Base-by-base conservation (phyloP, 2,113 vertebrate genomes). In the Orycteropus afer region DNA sequence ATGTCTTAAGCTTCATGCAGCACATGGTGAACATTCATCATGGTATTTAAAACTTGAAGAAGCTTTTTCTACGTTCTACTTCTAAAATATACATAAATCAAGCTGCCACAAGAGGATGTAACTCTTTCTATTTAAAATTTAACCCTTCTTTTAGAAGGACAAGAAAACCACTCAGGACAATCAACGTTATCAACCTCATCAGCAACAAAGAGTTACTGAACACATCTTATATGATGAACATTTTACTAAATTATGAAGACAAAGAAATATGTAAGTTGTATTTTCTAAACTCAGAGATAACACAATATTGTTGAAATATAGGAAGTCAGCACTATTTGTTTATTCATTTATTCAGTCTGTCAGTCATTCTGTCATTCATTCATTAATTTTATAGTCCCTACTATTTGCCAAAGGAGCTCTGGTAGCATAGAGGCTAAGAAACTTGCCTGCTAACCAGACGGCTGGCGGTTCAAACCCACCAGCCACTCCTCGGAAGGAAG, bases 11-110 rank as follows among this genome's bases (percentile, higher is more conserved):
- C 32, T 84, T 79, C 5, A 1, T 29, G 18, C 3, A 86, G 47
- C 91, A 94, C 91, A 61, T 89, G 86, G 79, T 81, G 88, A 97
- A 89, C 79, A 95, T 96, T 92, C 92, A 61, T 87, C 65, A 49
- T 63, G 51, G 67, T 59, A 90, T 93, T 95, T 89, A 40, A 63
- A 90, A 95, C n/a, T 20, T 80, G n/a, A 89, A 57, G 40, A 73
- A 40, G 40, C 11, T 86, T 89, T 91, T 69, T 79, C 63, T 89
- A 87, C 53, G 92, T 51, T 86, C 63, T 71, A 77, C 51, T 97
- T 65, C 59, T 93, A 88, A 95, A 96, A 63, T 79, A 86, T 10
- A 91, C 17, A 86, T 59, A 85, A 88, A 93, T 94, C n/a, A 74
- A 93, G 88, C 27, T 82, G 53, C 17, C 20, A 83, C 15, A 55